Percentiles rank a stretch among this genome's conserved stretches.
These are phyloP conservation scores for Hirtodrosophila confusa DNA, from an alignment of 2,888 invertebrate genomes.

Conservation along the genomic window DNA sequence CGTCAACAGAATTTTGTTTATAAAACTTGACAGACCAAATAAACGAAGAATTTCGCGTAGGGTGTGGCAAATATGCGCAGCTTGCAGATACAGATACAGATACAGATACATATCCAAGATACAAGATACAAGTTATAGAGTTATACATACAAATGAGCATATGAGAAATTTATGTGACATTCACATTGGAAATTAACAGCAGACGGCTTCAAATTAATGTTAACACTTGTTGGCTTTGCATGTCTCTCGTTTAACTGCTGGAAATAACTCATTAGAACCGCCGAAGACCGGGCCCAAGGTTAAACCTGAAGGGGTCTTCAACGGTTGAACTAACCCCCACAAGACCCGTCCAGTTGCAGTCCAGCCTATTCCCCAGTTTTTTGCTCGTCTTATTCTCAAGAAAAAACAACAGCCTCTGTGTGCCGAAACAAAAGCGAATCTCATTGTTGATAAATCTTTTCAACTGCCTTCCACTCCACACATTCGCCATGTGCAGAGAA, in stretches of 20 bases:
- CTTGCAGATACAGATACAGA: slow-evolving; percentile 50
- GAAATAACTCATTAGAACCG: slow-evolving; percentile 65
- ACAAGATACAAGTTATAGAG: slow-evolving; percentile 39
- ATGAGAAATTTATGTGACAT: slow-evolving; percentile 69
- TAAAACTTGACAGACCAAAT: slow-evolving; percentile 68
- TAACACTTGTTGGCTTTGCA: slow-evolving; percentile 71
- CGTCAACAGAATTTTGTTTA: slow-evolving; percentile 69
- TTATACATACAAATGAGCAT: slow-evolving; percentile 43
- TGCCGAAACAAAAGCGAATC: slow-evolving; percentile 51
- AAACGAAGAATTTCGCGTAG: slow-evolving; percentile 59
- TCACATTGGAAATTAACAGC: slow-evolving; percentile 66
- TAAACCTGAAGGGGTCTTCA: slow-evolving; percentile 26
- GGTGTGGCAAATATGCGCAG: slow-evolving; percentile 66
- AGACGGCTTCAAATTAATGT: slow-evolving; percentile 70
- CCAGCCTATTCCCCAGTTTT: slow-evolving; percentile 5
- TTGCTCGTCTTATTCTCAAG: slow-evolving; percentile 2
- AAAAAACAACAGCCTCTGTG: slow-evolving; percentile 22
- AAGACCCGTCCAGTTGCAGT: slow-evolving; percentile 10
- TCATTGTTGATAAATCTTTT: slow-evolving; percentile 48
- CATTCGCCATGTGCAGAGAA: slow-evolving; percentile 8
- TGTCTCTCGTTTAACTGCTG: slow-evolving; percentile 32
- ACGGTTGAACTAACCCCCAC: slow-evolving; percentile 10
- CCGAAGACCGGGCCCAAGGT: slow-evolving; percentile 54
- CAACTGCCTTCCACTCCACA: background rate
- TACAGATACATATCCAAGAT: slow-evolving; percentile 51